Conservation (phyloP, 2,888 invertebrate genomes). For the Cheilosia scutellata region DNA sequence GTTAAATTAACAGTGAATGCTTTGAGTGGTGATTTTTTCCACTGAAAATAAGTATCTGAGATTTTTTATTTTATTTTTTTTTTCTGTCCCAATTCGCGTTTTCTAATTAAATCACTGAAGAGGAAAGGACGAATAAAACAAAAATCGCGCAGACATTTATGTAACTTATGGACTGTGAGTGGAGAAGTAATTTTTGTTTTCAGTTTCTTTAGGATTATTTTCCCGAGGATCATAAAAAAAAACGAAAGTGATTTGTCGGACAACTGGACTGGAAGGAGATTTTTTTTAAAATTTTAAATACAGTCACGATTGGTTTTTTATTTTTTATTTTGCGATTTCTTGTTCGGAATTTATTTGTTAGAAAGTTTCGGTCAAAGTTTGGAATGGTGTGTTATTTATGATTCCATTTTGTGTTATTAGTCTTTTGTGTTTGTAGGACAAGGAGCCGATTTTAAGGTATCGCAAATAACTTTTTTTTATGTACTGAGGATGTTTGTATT, state of each 20-base stretch:
- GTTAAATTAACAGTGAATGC: too few species aligned
- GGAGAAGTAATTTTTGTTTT: background rate
- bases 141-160: conserved; percentile 19
- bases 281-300: background rate
- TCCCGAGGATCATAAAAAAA: conserved; percentile 7
- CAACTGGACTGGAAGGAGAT: conserved; percentile 1
- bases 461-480: too few species aligned
- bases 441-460: too few species aligned
- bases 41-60: too few species aligned
- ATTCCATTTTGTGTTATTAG: background rate
- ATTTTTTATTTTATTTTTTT: too few species aligned
- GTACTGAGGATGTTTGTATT: too few species aligned
- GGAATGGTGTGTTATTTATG: background rate
- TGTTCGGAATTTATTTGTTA: background rate
- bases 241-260: conserved; percentile 7
- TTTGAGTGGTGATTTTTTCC: too few species aligned
- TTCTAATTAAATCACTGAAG: conserved; percentile 32
- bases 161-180: conserved; percentile 18
- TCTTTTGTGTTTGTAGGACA: background rate
- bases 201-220: background rate
- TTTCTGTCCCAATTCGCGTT: background rate
- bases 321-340: background rate
- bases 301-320: background rate
- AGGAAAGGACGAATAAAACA: background rate
- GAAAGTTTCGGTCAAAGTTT: background rate